These are phyloP conservation scores for Neosilurus hyrtlii DNA, from an alignment of 2,797 vertebrate species.

Conservation along the genomic window DNA sequence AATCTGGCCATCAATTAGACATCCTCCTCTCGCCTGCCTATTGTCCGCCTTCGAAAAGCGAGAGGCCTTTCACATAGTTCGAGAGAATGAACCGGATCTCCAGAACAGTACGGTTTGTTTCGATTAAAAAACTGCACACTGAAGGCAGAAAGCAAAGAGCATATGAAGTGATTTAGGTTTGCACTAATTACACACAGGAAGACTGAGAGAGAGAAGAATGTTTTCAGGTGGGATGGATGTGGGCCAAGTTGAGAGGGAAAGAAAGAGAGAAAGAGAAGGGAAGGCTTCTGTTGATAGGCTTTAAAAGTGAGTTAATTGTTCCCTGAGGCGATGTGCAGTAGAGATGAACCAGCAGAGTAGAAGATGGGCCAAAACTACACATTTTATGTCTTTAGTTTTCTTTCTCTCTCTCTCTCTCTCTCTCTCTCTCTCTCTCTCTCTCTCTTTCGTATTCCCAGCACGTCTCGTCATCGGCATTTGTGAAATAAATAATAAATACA, in stretches of 20 bases:
- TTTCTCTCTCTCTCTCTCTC: conserved; percentile 34
- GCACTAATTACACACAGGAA: conserved; percentile 13
- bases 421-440: not conserved
- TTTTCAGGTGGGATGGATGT: conserved; percentile 46
- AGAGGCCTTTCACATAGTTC: conserved; percentile 28
- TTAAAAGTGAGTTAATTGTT: conserved; percentile 80
- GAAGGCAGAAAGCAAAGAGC: not conserved
- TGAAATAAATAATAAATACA: conserved; percentile 62
- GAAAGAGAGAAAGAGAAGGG: conserved; percentile 43
- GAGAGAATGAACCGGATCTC: conserved; percentile 3
- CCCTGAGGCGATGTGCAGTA: conserved; percentile 69
- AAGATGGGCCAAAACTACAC: conserved; percentile 68
- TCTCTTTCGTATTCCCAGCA: conserved; percentile 27
- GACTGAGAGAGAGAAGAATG: conserved; percentile 12
- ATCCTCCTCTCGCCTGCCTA: conserved; percentile 43
- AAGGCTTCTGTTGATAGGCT: conserved; percentile 70
- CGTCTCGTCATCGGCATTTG: conserved; percentile 47
- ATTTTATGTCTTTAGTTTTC: conserved; percentile 59
- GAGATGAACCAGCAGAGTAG: conserved; percentile 64
- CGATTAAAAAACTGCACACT: not conserved
- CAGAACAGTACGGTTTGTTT: conserved; percentile 16
- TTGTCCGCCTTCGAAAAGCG: conserved; percentile 25
- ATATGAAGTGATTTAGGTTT: conserved; percentile 25
- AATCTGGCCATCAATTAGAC: conserved; percentile 53
- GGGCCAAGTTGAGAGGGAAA: conserved; percentile 30